A percentile compares a stretch with the other conserved stretches of the same genome.
Conservation (phyloP, 2,113 vertebrate genomes). For the Periophthalmodon schlosseri region DNA sequence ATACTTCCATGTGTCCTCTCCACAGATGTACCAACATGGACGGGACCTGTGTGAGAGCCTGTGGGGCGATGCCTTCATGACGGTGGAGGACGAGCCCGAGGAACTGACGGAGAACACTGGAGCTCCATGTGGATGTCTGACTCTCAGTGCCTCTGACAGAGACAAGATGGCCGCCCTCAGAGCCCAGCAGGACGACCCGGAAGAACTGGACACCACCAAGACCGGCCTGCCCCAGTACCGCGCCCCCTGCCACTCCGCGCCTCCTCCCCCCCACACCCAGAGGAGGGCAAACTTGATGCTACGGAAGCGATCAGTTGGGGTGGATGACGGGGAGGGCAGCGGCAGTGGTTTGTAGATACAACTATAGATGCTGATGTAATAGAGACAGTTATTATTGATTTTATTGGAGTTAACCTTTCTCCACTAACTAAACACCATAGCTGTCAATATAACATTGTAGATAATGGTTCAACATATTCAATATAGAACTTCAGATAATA, state of each 20-base stretch:
- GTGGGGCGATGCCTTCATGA: constrained; percentile 75
- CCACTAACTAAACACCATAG: constrained; percentile 36
- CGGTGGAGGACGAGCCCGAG: constrained; percentile 66
- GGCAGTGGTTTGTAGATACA: constrained; percentile 77
- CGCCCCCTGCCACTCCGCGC: constrained; percentile 65
- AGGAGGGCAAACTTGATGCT: constrained; percentile 60
- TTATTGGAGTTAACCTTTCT: constrained; percentile 36
- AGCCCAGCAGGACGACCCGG: constrained; percentile 67
- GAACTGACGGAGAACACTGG: constrained; percentile 37
- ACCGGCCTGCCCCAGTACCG: constrained; percentile 71
- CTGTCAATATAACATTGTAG: constrained; percentile 27
- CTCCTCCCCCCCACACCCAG: constrained; percentile 43
- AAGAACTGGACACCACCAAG: constrained; percentile 81
- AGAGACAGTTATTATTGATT: constrained; percentile 37
- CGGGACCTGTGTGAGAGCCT: constrained; percentile 80
- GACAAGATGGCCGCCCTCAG: constrained; percentile 76
- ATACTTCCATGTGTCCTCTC: constrained; percentile 12
- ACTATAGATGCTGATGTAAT: neutral
- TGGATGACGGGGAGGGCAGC: constrained; percentile 80
- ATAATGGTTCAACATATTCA: constrained; percentile 19
- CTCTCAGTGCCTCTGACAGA: constrained; percentile 72
- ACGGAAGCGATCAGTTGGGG: constrained; percentile 73
- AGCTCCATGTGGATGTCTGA: constrained; percentile 76
- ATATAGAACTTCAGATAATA: neutral
- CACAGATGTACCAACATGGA: constrained; percentile 80